A percentile compares a stretch with the other conserved stretches of the same genome.
Conservation (phyloP, 30 jellyfish, hydroid and myxozoan species). For the Chironex yamaguchii region DNA sequence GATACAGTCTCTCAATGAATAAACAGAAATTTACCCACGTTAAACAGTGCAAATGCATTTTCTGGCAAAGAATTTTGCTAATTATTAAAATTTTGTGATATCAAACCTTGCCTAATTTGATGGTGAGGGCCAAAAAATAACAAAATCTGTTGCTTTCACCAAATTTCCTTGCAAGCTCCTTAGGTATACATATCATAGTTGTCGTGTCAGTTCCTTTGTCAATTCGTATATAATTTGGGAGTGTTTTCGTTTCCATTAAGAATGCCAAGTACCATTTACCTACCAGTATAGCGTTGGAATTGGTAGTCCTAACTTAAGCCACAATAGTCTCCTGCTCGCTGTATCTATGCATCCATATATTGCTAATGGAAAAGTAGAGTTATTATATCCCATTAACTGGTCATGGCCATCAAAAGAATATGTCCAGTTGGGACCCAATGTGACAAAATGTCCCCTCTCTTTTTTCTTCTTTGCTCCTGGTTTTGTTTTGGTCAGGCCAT, state of each 20-base stretch:
- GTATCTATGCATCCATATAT: conserved; percentile 60
- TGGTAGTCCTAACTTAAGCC: conserved; percentile 58
- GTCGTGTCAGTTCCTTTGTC: conserved; percentile 65
- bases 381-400: conserved; percentile 57
- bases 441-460: conserved; percentile 25
- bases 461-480: conserved; percentile 26
- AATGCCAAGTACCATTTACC: conserved; percentile 60
- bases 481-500: conserved; percentile 19
- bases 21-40: conserved; percentile 10
- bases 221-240: conserved; percentile 28
- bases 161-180: conserved; percentile 48
- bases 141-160: conserved; percentile 34
- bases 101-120: conserved; percentile 48
- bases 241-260: conserved; percentile 20
- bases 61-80: conserved; percentile 46
- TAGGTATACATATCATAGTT: conserved; percentile 23
- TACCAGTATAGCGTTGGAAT: conserved; percentile 41
- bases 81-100: neutral
- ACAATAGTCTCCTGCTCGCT: conserved; percentile 40
- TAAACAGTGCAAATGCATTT: conserved; percentile 52
- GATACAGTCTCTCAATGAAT: neutral
- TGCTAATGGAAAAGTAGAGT: conserved; percentile 38
- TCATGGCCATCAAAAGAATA: conserved; percentile 75
- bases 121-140: conserved; percentile 60
- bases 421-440: conserved; percentile 54